Percentiles rank a stretch among this genome's conserved stretches.
Evolutionary conservation across 2,888 invertebrate species (phyloP).

Genomic region (Meloe dianella): DNA sequence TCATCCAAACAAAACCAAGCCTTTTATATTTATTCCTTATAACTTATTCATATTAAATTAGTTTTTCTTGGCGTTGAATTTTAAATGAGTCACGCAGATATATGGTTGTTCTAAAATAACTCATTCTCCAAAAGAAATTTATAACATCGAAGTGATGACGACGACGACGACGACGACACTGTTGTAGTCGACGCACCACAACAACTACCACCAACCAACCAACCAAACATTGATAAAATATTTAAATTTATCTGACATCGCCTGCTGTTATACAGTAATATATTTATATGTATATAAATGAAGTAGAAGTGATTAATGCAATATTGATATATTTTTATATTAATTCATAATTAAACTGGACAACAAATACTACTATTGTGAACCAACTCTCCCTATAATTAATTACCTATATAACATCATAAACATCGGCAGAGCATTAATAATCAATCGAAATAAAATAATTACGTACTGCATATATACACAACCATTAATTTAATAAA

Average conservation of each 20-base stretch:
- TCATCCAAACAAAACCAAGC: conserved; percentile 30
- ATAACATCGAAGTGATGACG: conserved; percentile 45
- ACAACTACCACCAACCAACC: conserved; percentile 26
- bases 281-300: conserved; percentile 22
- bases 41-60: conserved; percentile 62
- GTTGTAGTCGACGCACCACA: conserved; percentile 37
- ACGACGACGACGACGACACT: conserved; percentile 16
- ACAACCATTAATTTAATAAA: conserved; percentile 4
- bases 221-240: conserved; percentile 39
- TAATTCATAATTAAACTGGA: conserved; percentile 27
- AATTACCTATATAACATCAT: conserved; percentile 14
- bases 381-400: conserved; percentile 8
- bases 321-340: conserved; percentile 34
- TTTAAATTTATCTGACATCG: conserved; percentile 55
- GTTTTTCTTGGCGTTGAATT: conserved; percentile 59
- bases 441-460: conserved; percentile 8
- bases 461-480: conserved; percentile 2
- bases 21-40: conserved; percentile 60
- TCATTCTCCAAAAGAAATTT: conserved; percentile 54
- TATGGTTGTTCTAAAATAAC: conserved; percentile 53
- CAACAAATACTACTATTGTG: conserved; percentile 2
- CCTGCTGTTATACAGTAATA: conserved; percentile 38
- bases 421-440: conserved; percentile 13
- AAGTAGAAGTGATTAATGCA: conserved; percentile 35
- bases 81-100: conserved; percentile 58